phyloP scores from a whole-genome alignment of 2,888 invertebrate species.

The Lepas anatifera region DNA sequence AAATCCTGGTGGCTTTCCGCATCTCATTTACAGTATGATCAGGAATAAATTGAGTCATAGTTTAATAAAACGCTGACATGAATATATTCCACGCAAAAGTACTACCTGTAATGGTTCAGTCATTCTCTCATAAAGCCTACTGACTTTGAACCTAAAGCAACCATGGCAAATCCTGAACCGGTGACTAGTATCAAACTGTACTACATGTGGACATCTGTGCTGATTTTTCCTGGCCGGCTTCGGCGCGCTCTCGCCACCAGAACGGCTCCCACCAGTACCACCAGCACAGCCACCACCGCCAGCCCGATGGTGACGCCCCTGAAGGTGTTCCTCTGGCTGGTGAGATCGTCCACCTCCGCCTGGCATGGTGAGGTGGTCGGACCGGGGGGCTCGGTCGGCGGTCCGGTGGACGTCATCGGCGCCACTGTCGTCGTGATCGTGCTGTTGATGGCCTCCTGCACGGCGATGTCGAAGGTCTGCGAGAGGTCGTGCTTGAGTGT shows the following conservation, averaged over 20 bases:
- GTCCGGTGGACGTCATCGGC: neutral
- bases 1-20: too few relatives aligned
- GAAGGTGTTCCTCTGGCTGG: neutral
- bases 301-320: neutral
- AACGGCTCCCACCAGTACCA: neutral
- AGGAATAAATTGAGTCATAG: too few relatives aligned
- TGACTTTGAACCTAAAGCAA: too few relatives aligned
- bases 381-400: neutral
- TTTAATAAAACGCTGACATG: too few relatives aligned
- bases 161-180: too few relatives aligned
- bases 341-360: neutral
- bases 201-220: too few relatives aligned
- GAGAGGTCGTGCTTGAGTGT: neutral
- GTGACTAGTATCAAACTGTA: too few relatives aligned
- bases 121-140: too few relatives aligned
- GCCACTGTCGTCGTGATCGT: neutral
- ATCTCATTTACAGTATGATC: too few relatives aligned
- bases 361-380: neutral
- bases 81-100: too few relatives aligned
- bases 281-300: neutral
- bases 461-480: neutral
- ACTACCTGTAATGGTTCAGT: too few relatives aligned
- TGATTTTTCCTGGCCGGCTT: too few relatives aligned
- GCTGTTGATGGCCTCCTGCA: neutral
- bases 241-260: neutral